Conservation (phyloP, 2,797 vertebrate genomes). For the Muraenolepis orangiensis region DNA sequence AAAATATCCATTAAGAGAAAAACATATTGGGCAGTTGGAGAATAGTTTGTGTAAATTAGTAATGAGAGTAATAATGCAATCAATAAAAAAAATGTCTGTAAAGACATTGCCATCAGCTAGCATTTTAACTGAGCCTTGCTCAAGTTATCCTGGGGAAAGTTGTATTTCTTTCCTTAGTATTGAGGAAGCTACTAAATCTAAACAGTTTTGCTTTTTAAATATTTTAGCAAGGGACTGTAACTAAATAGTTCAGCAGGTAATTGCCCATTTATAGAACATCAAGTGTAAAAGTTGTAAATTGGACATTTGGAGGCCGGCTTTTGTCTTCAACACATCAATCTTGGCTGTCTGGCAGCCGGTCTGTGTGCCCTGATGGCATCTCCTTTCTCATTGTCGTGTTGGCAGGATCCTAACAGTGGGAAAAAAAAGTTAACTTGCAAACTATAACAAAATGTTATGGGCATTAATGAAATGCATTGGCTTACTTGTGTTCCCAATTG, state of each 20-base stretch:
- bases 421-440: constrained; percentile 58
- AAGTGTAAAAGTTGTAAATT: constrained; percentile 38
- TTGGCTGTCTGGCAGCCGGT: constrained; percentile 24
- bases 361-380: constrained; percentile 48
- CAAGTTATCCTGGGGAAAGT: constrained; percentile 19
- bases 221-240: constrained; percentile 54
- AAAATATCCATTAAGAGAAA: not conserved
- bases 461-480: not conserved
- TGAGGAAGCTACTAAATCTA: constrained; percentile 40
- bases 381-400: constrained; percentile 43
- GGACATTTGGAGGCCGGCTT: constrained; percentile 44
- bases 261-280: constrained; percentile 32
- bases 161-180: constrained; percentile 26
- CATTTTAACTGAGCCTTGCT: constrained; percentile 17
- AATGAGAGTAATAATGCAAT: not conserved
- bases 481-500: constrained; percentile 22
- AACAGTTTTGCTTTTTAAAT: constrained; percentile 60
- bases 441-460: not conserved
- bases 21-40: not conserved
- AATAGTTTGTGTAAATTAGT: not conserved
- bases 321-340: constrained; percentile 47
- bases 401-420: constrained; percentile 48
- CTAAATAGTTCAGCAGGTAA: constrained; percentile 43
- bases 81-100: not conserved
- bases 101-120: not conserved